Percentiles rank a stretch among this genome's conserved stretches.
These are phyloP conservation scores for Brassicogethes aeneus DNA, from an alignment of 2,888 invertebrate species.

Conservation along the genomic window DNA sequence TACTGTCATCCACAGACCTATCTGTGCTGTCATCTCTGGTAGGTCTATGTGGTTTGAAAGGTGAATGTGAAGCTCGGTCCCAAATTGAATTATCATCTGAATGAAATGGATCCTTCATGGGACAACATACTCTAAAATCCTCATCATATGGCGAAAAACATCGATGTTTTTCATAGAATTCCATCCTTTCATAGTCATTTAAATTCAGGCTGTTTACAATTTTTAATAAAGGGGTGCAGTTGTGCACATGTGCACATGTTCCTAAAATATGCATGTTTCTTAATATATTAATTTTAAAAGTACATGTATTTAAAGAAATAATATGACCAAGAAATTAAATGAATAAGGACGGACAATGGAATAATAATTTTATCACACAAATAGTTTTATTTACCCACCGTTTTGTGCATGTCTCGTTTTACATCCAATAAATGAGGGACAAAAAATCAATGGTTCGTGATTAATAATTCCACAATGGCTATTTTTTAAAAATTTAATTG, in stretches of 20 bases:
- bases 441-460: slow-evolving; percentile 43
- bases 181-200: slow-evolving; percentile 10
- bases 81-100: slow-evolving; percentile 2
- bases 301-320: neutral
- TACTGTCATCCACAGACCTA: too few relatives aligned
- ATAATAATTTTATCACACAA: neutral
- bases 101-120: too few relatives aligned
- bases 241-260: slow-evolving; percentile 17
- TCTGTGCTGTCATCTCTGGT: too few relatives aligned
- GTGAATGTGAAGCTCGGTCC: slow-evolving; percentile 10
- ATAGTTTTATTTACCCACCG: slow-evolving; percentile 15
- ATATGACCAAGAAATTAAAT: slow-evolving; percentile 1
- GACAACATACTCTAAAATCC: slow-evolving; percentile 15
- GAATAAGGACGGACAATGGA: neutral
- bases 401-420: slow-evolving; percentile 19
- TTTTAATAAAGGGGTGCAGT: slow-evolving; percentile 17
- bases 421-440: slow-evolving; percentile 24
- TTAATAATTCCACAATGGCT: slow-evolving; percentile 44
- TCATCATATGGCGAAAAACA: slow-evolving; percentile 1
- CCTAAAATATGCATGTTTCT: slow-evolving; percentile 14
- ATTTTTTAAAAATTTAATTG: slow-evolving; percentile 36
- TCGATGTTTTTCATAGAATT: slow-evolving; percentile 12
- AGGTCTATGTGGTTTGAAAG: too few relatives aligned
- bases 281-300: neutral
- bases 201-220: slow-evolving; percentile 7